Evolutionary conservation across 2,888 invertebrate genomes (phyloP).

Genomic region (Diarsia rubi): DNA sequence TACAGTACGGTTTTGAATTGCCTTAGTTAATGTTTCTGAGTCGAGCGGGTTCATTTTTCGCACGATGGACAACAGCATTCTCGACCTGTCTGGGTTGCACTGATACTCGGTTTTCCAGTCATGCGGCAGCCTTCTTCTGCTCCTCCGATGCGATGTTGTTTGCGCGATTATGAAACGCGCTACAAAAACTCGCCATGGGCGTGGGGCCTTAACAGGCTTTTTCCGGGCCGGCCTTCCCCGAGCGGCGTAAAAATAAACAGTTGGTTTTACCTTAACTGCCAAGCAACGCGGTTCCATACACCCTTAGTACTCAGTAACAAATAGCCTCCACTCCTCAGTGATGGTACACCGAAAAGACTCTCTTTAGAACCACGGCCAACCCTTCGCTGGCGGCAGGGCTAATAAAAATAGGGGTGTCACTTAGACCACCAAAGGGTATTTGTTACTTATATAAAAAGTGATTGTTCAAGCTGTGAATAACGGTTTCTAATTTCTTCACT

Average conservation of each 20-base stretch:
- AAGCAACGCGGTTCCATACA: neutral
- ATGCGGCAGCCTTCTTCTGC: neutral
- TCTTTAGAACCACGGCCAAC: neutral
- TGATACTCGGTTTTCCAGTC: neutral
- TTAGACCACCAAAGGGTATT: neutral
- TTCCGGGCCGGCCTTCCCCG: neutral
- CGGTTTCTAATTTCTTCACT: neutral
- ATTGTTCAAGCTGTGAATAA: neutral
- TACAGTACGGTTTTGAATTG: no score
- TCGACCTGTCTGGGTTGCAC: no score
- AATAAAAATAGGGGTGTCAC: neutral
- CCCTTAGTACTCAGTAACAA: neutral
- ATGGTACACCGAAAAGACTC: neutral
- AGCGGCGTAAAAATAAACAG: neutral
- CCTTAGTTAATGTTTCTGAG: no score
- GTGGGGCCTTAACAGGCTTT: no score
- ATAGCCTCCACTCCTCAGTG: neutral
- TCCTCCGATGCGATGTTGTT: neutral
- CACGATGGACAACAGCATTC: no score
- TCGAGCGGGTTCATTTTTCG: no score
- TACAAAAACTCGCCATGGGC: no score
- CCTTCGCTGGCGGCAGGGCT: neutral
- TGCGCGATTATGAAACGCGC: no score
- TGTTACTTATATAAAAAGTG: neutral
- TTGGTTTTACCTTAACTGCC: neutral